Base-by-base conservation (phyloP, 2,797 vertebrate species). In the Acrocephalus scirpaceus region DNA sequence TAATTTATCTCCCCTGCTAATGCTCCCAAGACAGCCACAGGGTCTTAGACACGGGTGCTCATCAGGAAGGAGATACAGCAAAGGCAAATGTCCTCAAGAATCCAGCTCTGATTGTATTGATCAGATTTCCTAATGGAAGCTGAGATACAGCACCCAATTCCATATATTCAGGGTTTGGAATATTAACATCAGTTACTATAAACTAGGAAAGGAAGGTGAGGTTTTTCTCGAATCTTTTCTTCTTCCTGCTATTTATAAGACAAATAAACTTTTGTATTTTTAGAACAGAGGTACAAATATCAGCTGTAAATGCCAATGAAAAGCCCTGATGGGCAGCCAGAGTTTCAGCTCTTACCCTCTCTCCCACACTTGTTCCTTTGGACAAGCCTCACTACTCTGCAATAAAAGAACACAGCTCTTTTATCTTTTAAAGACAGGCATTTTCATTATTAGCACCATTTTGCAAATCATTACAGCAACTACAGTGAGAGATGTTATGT, bases 1-100 rank as follows among this genome's bases (percentile, higher is more conserved):
- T 15, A 50, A 82, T 93, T 96, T 96, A 93, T 85, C 91, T 42
- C 25, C 56, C 38, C 77, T 82, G 13, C 88, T 93, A 88, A 90
- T 45, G 76, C 18, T 94, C 82, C 84, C 86, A 45, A 56, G 83
- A 72, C 90, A 70, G 90, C 58, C 70, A 22, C 73, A 29, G 44
- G n/a, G 29, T 30, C 64, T 74, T 47, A 48, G 73, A 78, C 54
- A 23, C 0, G 16, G 32, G 67, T 48, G 32, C n/a, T 25, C 71
- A n/a, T 73, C 74, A 73, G 89, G 50, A 84, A 81, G 88, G 25
- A 71, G 74, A 91, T 16, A 40, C 53, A 61, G 16, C 3, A 5
- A 61, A 79, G 86, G 58, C 45, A 57, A 34, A 40, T 6, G 11
- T 40, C 65, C 69, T 91, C 30, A 32, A 8, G 61, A 77, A 40